A percentile compares a stretch with the other conserved stretches of the same genome.
Evolutionary conservation across 2,797 vertebrate genomes (phyloP).

Genomic region (Meda fulgida): DNA sequence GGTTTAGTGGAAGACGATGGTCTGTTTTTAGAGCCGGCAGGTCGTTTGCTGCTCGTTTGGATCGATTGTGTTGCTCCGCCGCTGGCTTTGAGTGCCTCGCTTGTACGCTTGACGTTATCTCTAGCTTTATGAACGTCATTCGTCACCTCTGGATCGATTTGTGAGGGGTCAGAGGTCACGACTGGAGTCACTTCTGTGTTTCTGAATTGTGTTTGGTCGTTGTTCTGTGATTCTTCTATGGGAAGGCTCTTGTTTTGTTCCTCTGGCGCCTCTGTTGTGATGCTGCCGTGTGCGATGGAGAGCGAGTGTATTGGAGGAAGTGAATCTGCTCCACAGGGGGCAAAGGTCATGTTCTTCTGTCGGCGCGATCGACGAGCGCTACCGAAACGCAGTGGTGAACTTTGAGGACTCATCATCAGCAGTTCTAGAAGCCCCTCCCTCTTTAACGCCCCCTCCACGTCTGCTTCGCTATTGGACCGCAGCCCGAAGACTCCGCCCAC

Average conservation of each 20-base stretch:
- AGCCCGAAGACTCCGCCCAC: conserved; percentile 73
- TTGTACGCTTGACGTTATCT: neutral
- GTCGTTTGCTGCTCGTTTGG: neutral
- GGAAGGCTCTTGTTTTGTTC: neutral
- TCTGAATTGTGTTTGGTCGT: neutral
- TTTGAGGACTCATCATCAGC: conserved; percentile 72
- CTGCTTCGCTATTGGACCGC: conserved; percentile 87
- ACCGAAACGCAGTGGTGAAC: conserved; percentile 52
- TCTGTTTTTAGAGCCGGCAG: conserved; percentile 44
- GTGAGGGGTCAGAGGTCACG: neutral
- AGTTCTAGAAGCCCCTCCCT: conserved; percentile 81
- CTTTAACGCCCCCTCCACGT: conserved; percentile 76
- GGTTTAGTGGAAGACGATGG: neutral
- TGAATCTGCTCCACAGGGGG: conserved; percentile 37
- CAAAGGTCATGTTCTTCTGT: conserved; percentile 61
- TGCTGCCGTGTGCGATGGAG: neutral
- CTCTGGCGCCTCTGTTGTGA: neutral
- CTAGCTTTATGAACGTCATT: neutral
- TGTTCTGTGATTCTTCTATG: neutral
- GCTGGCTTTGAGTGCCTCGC: too few relatives aligned
- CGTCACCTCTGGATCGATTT: neutral
- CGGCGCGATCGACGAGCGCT: conserved; percentile 79
- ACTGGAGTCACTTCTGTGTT: neutral
- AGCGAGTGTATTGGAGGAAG: conserved; percentile 10
- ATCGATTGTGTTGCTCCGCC: neutral